Evolutionary conservation across 2,797 vertebrate species (phyloP).

Genomic region (Crocodylus rhombifer): DNA sequence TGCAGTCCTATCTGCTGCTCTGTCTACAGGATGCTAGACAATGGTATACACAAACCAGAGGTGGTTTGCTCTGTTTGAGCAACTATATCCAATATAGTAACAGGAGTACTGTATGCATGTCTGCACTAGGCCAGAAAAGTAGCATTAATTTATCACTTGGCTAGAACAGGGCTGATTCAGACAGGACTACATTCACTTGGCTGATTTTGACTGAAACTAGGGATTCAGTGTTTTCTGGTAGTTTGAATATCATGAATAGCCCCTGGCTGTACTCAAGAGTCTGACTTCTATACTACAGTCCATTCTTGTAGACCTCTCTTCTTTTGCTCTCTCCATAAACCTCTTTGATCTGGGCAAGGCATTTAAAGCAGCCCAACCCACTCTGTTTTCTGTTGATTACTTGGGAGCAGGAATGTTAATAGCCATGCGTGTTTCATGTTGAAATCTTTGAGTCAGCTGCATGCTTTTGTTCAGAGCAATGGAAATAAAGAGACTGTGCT

Average conservation of each 20-base stretch:
- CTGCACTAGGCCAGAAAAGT: neutral
- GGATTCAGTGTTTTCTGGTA: neutral
- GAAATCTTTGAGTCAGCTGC: slow-evolving; percentile 53
- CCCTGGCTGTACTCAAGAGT: neutral
- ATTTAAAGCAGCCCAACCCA: neutral
- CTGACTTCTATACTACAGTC: neutral
- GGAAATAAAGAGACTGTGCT: slow-evolving; percentile 63
- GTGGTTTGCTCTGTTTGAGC: neutral
- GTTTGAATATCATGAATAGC: neutral
- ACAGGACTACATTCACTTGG: fast-evolving
- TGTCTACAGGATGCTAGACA: neutral
- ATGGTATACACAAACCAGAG: neutral
- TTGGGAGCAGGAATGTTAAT: slow-evolving; percentile 22
- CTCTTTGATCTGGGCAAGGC: neutral
- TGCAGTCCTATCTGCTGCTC: neutral
- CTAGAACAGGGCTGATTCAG: neutral
- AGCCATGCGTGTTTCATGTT: slow-evolving; percentile 10
- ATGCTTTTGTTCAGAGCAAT: slow-evolving; percentile 43
- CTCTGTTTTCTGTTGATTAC: neutral
- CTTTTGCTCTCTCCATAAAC: neutral
- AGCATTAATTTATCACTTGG: neutral
- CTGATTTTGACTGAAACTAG: neutral
- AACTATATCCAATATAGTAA: neutral
- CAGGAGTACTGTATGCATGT: neutral
- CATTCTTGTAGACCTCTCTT: slow-evolving; percentile 15